Evolutionary conservation across 1,140 invertebrate genomes (phyloP).

Genomic region (Calliopsis andreniformis): DNA sequence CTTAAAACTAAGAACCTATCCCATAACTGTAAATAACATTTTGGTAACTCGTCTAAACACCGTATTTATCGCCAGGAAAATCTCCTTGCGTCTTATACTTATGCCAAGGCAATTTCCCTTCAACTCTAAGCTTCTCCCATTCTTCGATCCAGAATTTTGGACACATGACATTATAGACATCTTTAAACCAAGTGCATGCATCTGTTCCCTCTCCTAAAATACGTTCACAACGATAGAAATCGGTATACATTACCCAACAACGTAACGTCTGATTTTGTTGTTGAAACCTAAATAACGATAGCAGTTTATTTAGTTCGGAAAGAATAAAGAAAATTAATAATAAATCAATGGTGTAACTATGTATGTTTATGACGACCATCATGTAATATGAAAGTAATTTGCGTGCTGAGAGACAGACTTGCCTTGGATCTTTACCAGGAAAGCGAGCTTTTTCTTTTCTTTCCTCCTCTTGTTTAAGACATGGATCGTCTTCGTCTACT

Average conservation of each 20-base stretch:
- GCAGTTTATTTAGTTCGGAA: background rate
- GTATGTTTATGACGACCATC: background rate
- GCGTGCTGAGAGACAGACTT: background rate
- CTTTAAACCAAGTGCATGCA: constrained; percentile 75
- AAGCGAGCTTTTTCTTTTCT: background rate
- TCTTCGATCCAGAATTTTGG: constrained; percentile 69
- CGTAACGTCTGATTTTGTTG: constrained; percentile 76
- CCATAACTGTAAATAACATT: constrained; percentile 2
- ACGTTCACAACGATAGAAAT: constrained; percentile 75
- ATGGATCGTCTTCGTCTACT: constrained; percentile 64
- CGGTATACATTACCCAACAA: constrained; percentile 76
- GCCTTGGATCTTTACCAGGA: constrained; percentile 67
- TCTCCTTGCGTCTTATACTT: constrained; percentile 56
- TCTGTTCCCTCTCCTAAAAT: constrained; percentile 69
- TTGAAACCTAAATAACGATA: constrained; percentile 70
- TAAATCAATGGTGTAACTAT: background rate
- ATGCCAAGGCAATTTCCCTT: constrained; percentile 64
- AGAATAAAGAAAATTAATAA: background rate
- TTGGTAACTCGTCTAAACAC: constrained; percentile 19
- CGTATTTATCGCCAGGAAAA: constrained; percentile 67
- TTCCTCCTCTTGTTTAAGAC: constrained; percentile 37
- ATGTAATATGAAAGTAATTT: background rate
- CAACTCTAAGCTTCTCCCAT: constrained; percentile 69
- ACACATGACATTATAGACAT: constrained; percentile 69
- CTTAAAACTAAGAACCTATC: background rate